These are phyloP conservation scores for Emydocephalus ijimae DNA, from an alignment of 2,113 vertebrate genomes.

Conservation along the genomic window DNA sequence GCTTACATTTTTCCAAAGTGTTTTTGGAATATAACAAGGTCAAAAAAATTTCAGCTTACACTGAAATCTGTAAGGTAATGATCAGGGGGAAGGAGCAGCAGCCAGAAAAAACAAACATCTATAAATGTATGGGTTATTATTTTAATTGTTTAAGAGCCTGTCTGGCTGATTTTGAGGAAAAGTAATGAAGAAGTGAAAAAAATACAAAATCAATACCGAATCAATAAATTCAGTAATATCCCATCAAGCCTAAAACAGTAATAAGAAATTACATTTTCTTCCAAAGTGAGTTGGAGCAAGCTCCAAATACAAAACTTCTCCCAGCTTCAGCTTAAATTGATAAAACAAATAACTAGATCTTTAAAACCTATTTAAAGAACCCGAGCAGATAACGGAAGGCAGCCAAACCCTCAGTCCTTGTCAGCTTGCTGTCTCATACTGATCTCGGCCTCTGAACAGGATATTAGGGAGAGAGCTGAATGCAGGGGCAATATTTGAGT, in stretches of 20 bases:
- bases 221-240: neutral
- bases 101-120: neutral
- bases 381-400: neutral
- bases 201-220: neutral
- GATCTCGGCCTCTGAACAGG: neutral
- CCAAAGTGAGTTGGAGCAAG: neutral
- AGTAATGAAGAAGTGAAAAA: neutral
- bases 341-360: neutral
- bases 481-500: neutral
- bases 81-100: neutral
- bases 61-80: neutral
- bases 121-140: neutral
- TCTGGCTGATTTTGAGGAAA: neutral
- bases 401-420: neutral
- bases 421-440: neutral
- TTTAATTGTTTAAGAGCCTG: neutral
- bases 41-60: neutral
- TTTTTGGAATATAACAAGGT: neutral
- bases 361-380: neutral
- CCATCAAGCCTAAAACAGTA: neutral
- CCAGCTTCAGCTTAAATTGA: neutral
- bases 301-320: neutral
- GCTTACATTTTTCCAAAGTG: neutral
- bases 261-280: neutral
- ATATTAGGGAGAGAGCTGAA: neutral